Evolutionary conservation across 2,113 vertebrate species (phyloP).

Genomic region (Poeciliopsis prolifica): DNA sequence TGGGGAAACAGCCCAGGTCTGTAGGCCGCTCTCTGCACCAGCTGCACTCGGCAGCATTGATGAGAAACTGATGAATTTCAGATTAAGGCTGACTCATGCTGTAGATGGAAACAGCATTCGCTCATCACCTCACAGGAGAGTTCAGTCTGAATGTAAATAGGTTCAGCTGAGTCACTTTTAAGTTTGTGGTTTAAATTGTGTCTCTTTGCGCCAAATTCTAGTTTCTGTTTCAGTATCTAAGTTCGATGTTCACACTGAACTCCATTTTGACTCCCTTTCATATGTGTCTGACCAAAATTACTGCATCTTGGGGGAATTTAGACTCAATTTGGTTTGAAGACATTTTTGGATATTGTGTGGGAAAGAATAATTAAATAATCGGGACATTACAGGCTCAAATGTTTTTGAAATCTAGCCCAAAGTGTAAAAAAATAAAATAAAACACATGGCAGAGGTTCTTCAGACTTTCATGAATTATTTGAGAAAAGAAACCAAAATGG

Average conservation of each 20-base stretch:
- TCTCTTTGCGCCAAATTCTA: not conserved
- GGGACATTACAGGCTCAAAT: not conserved
- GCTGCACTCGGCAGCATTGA: not conserved
- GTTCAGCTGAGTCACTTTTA: not conserved
- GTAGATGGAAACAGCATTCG: too few relatives aligned
- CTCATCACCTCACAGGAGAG: not conserved
- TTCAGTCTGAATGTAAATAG: not conserved
- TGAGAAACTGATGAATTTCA: too few relatives aligned
- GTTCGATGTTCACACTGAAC: too few relatives aligned
- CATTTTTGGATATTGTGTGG: not conserved
- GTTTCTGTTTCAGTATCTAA: not conserved
- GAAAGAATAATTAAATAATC: not conserved
- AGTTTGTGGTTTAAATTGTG: not conserved
- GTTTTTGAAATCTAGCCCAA: not conserved
- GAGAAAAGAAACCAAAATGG: too few relatives aligned
- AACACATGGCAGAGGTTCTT: too few relatives aligned
- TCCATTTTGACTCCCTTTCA: too few relatives aligned
- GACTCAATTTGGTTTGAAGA: too few relatives aligned
- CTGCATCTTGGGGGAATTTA: too few relatives aligned
- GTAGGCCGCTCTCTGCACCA: not conserved
- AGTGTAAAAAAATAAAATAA: too few relatives aligned
- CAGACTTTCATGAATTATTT: too few relatives aligned
- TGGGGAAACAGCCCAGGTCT: not conserved
- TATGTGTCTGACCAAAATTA: too few relatives aligned
- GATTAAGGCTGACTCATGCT: not conserved